Evolutionary conservation across 2,888 invertebrate species (phyloP).

Genomic region (Aplocera efformata): DNA sequence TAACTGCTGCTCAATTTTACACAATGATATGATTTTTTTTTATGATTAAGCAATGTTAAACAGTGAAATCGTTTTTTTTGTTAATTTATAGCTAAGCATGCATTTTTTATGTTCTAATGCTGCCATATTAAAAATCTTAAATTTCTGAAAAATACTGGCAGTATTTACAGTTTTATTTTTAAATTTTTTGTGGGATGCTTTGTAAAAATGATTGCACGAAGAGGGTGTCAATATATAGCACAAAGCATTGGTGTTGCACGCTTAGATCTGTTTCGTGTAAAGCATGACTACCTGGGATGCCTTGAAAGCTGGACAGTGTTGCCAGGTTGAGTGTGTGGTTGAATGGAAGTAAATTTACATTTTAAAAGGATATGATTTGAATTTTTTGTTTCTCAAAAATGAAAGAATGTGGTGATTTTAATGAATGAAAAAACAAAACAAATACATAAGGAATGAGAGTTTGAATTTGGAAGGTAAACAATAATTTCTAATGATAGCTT

Average conservation of each 20-base stretch:
- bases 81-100: conserved; percentile 27
- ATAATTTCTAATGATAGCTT: conserved; percentile 26
- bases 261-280: conserved; percentile 50
- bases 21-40: too few species aligned
- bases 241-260: conserved; percentile 67
- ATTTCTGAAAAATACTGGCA: too few species aligned
- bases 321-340: conserved; percentile 24
- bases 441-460: not conserved
- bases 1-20: conserved; percentile 40
- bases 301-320: conserved; percentile 55
- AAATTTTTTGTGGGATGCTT: conserved; percentile 10
- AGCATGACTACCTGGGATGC: conserved; percentile 61
- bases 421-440: not conserved
- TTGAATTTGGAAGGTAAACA: conserved; percentile 23
- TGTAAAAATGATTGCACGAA: conserved; percentile 49
- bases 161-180: too few species aligned
- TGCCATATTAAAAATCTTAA: too few species aligned
- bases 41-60: conserved; percentile 40
- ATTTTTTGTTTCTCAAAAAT: too few species aligned
- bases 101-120: not conserved
- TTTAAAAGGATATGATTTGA: too few species aligned
- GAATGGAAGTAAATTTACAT: conserved; percentile 3
- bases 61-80: conserved; percentile 22
- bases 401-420: not conserved
- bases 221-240: conserved; percentile 42